Conservation (phyloP, 2,888 invertebrate genomes). For the Troilus luridus region DNA sequence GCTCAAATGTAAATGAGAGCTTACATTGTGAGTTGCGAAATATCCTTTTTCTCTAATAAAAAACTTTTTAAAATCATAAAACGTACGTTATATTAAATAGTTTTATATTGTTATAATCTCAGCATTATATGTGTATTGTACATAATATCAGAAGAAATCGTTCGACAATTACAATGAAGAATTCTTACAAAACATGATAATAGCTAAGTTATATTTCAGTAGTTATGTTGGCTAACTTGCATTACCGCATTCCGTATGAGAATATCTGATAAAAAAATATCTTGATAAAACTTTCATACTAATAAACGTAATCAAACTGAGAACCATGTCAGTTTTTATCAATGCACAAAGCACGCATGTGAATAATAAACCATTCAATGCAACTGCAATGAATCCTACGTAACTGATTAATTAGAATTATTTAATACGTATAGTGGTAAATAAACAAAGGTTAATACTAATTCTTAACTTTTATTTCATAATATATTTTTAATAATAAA, state of each 20-base stretch:
- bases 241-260: not conserved
- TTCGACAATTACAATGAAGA: not conserved
- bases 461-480: not conserved
- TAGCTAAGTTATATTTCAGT: not conserved
- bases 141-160: not conserved
- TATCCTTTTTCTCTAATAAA: too few species aligned
- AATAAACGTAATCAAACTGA: not conserved
- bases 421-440: not conserved
- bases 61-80: too few species aligned
- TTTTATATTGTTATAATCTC: not conserved
- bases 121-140: not conserved
- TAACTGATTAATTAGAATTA: not conserved
- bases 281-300: not conserved
- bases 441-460: not conserved
- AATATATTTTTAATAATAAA: too few species aligned
- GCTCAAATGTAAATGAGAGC: too few species aligned
- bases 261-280: constrained; percentile 9
- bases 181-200: not conserved
- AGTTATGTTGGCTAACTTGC: not conserved
- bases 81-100: too few species aligned
- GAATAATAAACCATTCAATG: not conserved
- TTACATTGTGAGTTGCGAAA: too few species aligned
- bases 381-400: not conserved
- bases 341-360: not conserved
- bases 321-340: constrained; percentile 21